Conservation (phyloP, 2,888 invertebrate genomes). For the Lydus trimaculatus region DNA sequence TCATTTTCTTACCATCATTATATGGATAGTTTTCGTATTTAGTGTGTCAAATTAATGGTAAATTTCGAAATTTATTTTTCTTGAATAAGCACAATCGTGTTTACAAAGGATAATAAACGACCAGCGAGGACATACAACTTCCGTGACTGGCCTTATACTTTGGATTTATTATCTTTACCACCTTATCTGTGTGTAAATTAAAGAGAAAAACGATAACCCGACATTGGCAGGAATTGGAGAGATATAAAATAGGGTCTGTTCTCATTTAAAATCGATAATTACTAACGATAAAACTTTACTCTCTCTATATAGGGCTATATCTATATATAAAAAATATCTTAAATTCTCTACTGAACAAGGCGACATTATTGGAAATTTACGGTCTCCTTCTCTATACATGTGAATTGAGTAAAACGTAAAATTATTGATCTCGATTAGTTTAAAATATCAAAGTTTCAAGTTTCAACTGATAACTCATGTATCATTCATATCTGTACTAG, state of each 20-base stretch:
- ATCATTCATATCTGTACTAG: slow-evolving; percentile 53
- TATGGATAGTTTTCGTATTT: neutral
- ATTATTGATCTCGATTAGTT: slow-evolving; percentile 46
- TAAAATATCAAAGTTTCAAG: slow-evolving; percentile 55
- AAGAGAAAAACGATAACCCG: slow-evolving; percentile 32
- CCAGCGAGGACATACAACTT: slow-evolving; percentile 30
- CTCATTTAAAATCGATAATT: slow-evolving; percentile 11
- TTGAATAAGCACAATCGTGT: slow-evolving; percentile 14
- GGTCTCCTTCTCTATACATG: slow-evolving; percentile 48
- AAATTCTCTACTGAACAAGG: slow-evolving; percentile 51
- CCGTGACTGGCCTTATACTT: slow-evolving; percentile 32
- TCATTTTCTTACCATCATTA: slow-evolving; percentile 27
- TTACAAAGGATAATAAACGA: slow-evolving; percentile 34
- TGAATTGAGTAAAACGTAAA: slow-evolving; percentile 51
- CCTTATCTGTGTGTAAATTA: slow-evolving; percentile 34
- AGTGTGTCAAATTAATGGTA: neutral
- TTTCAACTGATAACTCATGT: slow-evolving; percentile 58
- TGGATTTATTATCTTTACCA: slow-evolving; percentile 26
- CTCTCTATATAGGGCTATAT: neutral
- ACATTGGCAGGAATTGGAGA: slow-evolving; percentile 14
- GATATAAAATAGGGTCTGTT: slow-evolving; percentile 6
- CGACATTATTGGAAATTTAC: slow-evolving; percentile 54
- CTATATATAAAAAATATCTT: neutral
- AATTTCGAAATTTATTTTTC: neutral
- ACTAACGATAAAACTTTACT: neutral